Percentiles rank a stretch among this genome's conserved stretches.
phyloP scores from a whole-genome alignment of 2,113 vertebrate species.

The Puntigrus tetrazona region DNA sequence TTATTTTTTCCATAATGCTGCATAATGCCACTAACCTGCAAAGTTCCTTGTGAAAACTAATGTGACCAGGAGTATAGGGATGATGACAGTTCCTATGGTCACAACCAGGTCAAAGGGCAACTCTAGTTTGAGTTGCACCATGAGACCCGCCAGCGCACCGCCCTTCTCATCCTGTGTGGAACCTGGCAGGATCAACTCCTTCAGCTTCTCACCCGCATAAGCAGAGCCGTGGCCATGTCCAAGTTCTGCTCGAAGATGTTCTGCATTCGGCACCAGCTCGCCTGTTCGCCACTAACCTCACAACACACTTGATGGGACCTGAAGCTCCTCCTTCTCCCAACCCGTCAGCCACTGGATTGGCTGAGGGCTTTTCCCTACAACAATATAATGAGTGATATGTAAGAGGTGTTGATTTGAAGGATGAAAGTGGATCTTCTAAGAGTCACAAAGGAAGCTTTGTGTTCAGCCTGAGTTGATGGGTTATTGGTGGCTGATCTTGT shows the following conservation, averaged over 20 bases:
- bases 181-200: slow-evolving; percentile 95
- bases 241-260: slow-evolving; percentile 96
- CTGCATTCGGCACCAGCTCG: slow-evolving; percentile 83
- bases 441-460: slow-evolving; percentile 34
- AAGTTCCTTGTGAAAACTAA: slow-evolving; percentile 99
- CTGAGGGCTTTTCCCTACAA: slow-evolving; percentile 20
- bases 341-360: slow-evolving; percentile 30
- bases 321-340: slow-evolving; percentile 16
- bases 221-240: slow-evolving; percentile 98
- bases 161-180: slow-evolving; percentile 92
- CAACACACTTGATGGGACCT: slow-evolving; percentile 44
- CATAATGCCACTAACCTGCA: slow-evolving; percentile 83
- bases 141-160: slow-evolving; percentile 87
- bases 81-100: slow-evolving; percentile 96
- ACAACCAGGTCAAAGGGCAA: slow-evolving; percentile 97
- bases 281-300: slow-evolving; percentile 51
- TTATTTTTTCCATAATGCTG: not conserved
- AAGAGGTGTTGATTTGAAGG: slow-evolving; percentile 18
- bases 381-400: not conserved
- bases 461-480: not conserved
- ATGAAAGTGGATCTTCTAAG: slow-evolving; percentile 6
- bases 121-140: slow-evolving; percentile 95
- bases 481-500: slow-evolving; percentile 20
- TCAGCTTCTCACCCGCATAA: slow-evolving; percentile 98
- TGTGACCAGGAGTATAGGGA: slow-evolving; percentile 95